Conservation (phyloP, 2,888 invertebrate genomes). For the Acrobasis repandana region DNA sequence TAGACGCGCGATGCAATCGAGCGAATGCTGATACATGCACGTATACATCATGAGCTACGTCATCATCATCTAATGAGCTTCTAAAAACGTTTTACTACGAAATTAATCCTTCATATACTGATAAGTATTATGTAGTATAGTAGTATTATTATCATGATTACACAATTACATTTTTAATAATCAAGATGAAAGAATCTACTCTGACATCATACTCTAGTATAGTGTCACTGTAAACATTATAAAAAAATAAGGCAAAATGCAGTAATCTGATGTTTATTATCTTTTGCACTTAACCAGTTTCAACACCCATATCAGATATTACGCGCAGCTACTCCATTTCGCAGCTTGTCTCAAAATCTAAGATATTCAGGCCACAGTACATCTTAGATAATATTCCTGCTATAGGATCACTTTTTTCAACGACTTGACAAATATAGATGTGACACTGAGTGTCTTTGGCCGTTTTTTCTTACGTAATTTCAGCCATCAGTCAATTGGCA, state of each 20-base stretch:
- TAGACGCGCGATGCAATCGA: too few relatives aligned
- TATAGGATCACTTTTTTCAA: conserved; percentile 1
- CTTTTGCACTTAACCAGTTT: background rate
- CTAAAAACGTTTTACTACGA: too few relatives aligned
- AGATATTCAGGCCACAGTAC: conserved; percentile 13
- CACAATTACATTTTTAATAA: too few relatives aligned
- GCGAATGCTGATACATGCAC: too few relatives aligned
- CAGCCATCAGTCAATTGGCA: conserved; percentile 25
- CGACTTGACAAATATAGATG: conserved; percentile 12
- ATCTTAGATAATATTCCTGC: conserved; percentile 12
- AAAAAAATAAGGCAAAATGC: background rate
- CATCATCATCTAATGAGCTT: too few relatives aligned
- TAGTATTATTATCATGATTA: too few relatives aligned
- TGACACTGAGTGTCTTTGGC: background rate
- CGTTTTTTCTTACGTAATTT: conserved; percentile 22
- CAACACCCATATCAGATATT: conserved; percentile 19
- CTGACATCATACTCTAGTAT: background rate
- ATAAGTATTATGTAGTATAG: too few relatives aligned
- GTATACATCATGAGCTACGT: too few relatives aligned
- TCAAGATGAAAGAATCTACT: too few relatives aligned
- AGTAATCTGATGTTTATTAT: background rate
- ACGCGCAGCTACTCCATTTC: conserved; percentile 7
- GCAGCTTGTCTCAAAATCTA: conserved; percentile 16
- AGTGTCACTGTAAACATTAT: background rate
- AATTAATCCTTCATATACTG: too few relatives aligned